Conservation (phyloP, 2,888 invertebrate species). For the Oxyteleia sp. region DNA sequence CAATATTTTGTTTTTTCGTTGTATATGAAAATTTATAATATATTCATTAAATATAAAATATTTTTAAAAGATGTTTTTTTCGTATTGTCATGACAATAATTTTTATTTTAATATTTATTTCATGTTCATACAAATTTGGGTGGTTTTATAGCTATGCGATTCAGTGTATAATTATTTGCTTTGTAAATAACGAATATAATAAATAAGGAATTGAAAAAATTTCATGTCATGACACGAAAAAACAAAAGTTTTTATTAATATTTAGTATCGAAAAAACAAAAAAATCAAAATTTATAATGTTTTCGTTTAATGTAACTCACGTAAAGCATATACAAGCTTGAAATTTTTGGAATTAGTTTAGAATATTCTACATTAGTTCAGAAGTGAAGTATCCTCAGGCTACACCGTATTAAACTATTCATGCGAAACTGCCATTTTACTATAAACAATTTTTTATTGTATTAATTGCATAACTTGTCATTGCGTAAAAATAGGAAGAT, state of each 20-base stretch:
- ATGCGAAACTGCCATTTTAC: slow-evolving; percentile 32
- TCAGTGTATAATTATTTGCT: no score
- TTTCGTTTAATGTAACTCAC: slow-evolving; percentile 27
- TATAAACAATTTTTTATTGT: slow-evolving; percentile 19
- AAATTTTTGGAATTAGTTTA: slow-evolving; percentile 49
- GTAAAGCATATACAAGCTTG: slow-evolving; percentile 34
- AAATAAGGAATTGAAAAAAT: no score
- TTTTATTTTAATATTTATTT: no score
- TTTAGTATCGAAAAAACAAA: background rate
- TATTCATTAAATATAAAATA: no score
- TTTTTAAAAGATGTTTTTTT: no score
- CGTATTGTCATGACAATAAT: no score
- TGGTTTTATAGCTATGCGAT: no score
- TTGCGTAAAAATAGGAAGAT: background rate
- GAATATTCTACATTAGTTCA: slow-evolving; percentile 57
- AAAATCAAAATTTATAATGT: slow-evolving; percentile 12
- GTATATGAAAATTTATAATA: no score
- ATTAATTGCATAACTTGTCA: slow-evolving; percentile 16
- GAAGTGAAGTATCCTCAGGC: slow-evolving; percentile 43
- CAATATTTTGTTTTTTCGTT: no score
- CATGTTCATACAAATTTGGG: no score
- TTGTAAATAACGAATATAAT: no score
- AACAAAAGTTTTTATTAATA: background rate
- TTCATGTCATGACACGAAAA: no score
- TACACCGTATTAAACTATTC: slow-evolving; percentile 39